Base-by-base conservation (phyloP, 1,140 invertebrate species). In the Hyles euphorbiae region DNA sequence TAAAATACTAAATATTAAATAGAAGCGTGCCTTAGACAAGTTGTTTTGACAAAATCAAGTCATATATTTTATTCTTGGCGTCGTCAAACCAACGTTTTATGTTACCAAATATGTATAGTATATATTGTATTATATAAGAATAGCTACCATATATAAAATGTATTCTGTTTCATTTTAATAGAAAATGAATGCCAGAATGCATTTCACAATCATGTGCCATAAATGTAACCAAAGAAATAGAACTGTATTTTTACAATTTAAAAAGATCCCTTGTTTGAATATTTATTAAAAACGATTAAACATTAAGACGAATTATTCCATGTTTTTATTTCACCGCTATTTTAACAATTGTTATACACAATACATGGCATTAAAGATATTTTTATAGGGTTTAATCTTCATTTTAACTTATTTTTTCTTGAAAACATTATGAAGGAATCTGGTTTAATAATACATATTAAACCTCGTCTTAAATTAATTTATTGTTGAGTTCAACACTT, bases 221-320 rank as follows among this genome's bases (percentile, higher is more conserved):
- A 79, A 73, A 67, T 73, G 51, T 74, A 76, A 72, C 77, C 73
- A 79, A 84, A 84, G 67, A 58, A 62, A 58, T 66, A 44, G 34
- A 11, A 54, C 34, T 54, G 43, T 48, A 47, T n/a, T n/a, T 34
- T 61, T 65, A 60, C 67, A 56, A 61, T 69, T 69, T 69, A 63
- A 59, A 70, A 70, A 68, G 67, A 72, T 48, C 5, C 43, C 43
- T 44, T 61, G 58, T 68, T 63, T 75, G 62, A 65, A 77, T 76
- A 74, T 76, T 72, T 69, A 69, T 76, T 75, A 48, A 72, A 69
- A 66, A 68, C 58, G 61, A 76, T 65, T 68, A 76, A 70, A 69
- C 1, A 50, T 51, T 57, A 57, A 34, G 33, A 22, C 34, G n/a
- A 43, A 57, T 10, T 9, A 50, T 12, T 22, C 6, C 22, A 22